Percentiles rank a stretch among this genome's conserved stretches.
Conservation (phyloP, 2,797 vertebrate genomes). For the Sebastes taczanowskii region DNA sequence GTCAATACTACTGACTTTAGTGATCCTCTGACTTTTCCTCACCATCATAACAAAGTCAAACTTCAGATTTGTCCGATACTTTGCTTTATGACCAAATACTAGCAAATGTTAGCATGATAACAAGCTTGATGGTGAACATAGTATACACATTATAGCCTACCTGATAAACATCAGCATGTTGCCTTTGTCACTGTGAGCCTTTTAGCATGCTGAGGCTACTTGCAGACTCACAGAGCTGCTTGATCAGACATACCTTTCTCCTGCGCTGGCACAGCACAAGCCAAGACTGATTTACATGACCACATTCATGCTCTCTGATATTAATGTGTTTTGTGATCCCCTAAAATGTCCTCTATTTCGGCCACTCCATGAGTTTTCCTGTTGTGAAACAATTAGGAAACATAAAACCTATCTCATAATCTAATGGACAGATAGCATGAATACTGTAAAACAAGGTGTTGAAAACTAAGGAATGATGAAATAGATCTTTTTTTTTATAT, state of each 20-base stretch:
- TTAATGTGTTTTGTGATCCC: background rate
- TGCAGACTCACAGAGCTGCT: background rate
- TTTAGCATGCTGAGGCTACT: background rate
- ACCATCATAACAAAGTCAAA: background rate
- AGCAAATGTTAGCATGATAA: background rate
- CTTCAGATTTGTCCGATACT: background rate
- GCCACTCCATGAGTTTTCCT: background rate
- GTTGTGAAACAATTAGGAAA: background rate
- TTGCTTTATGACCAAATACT: background rate
- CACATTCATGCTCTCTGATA: background rate
- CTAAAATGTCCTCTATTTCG: fast-evolving
- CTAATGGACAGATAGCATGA: background rate
- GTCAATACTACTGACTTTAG: background rate
- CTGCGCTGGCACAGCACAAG: background rate
- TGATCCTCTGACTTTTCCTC: background rate
- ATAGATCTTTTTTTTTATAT: background rate
- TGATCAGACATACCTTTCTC: background rate
- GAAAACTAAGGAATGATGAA: background rate
- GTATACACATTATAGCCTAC: background rate
- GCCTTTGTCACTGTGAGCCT: background rate
- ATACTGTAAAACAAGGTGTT: background rate
- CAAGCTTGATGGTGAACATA: background rate
- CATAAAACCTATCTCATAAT: background rate
- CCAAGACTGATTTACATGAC: background rate
- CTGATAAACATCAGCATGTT: background rate